Evolutionary conservation across 2,888 invertebrate species (phyloP).

Genomic region (Cephus spinipes): DNA sequence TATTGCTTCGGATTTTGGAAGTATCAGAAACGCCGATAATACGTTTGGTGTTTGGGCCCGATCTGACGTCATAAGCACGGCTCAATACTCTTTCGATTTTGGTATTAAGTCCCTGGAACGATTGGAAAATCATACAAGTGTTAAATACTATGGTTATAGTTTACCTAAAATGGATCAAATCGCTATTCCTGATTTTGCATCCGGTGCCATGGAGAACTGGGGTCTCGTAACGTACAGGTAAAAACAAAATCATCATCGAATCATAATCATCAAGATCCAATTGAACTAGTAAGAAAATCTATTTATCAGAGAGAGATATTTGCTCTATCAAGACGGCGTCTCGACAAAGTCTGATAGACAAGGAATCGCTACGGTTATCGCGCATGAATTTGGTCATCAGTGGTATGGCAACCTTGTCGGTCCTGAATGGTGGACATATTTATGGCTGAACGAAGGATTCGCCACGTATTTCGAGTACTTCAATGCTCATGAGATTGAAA

Average conservation of each 20-base stretch:
- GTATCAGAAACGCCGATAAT: neutral
- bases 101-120: constrained; percentile 64
- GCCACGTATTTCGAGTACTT: constrained; percentile 69
- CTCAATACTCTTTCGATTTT: neutral
- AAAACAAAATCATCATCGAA: constrained; percentile 60
- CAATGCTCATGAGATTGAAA: constrained; percentile 69
- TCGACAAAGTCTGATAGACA: constrained; percentile 26
- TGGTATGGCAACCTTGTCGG: constrained; percentile 68
- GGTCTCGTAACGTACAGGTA: constrained; percentile 73
- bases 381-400: constrained; percentile 72
- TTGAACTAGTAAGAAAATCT: neutral
- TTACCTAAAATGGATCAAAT: constrained; percentile 96
- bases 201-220: constrained; percentile 99
- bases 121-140: constrained; percentile 72
- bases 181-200: constrained; percentile 94
- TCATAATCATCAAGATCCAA: neutral
- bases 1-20: neutral
- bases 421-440: constrained; percentile 62
- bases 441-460: constrained; percentile 69
- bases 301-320: constrained; percentile 12
- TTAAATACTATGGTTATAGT: constrained; percentile 72
- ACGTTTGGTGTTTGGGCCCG: neutral
- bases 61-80: neutral
- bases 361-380: constrained; percentile 53
- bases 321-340: constrained; percentile 17